These are phyloP conservation scores for Drosophila monieri DNA, from an alignment of 2,888 invertebrate genomes.

Conservation along the genomic window DNA sequence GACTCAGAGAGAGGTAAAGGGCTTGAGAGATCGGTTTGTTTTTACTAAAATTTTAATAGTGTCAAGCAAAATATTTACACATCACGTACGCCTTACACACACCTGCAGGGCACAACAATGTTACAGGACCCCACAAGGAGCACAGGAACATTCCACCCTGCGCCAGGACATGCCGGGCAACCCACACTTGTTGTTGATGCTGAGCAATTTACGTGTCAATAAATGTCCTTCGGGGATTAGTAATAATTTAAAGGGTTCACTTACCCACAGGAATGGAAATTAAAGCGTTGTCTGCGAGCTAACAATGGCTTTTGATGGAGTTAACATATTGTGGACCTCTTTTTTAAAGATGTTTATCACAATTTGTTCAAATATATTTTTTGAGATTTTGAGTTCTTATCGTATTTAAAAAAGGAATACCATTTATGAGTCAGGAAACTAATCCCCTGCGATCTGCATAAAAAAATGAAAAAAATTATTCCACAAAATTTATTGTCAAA, in stretches of 20 bases:
- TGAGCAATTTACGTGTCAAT: conserved; percentile 49
- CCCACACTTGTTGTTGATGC: conserved; percentile 25
- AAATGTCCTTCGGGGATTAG: conserved; percentile 48
- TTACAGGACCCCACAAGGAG: conserved; percentile 15
- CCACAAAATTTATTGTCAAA: no score
- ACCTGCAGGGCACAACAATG: conserved; percentile 51
- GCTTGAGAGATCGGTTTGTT: conserved; percentile 47
- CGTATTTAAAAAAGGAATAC: no score
- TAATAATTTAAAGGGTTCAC: conserved; percentile 25
- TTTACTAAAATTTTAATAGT: conserved; percentile 75
- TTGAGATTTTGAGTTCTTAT: no score
- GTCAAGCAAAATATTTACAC: conserved; percentile 76
- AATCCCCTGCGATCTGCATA: no score
- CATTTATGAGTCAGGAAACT: no score
- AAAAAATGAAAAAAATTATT: no score
- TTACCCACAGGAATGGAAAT: conserved; percentile 7
- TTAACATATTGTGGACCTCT: conserved; percentile 6
- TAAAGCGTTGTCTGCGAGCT: conserved; percentile 1
- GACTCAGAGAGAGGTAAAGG: conserved; percentile 18
- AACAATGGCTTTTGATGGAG: no score
- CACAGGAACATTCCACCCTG: conserved; percentile 2
- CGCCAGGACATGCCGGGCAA: conserved; percentile 6
- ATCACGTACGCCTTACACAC: conserved; percentile 58
- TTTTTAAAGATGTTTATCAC: background rate
- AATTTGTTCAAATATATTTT: background rate